A percentile compares a stretch with the other conserved stretches of the same genome.
phyloP scores from a whole-genome alignment of 2,113 vertebrate genomes.

The Saimiri boliviensis region DNA sequence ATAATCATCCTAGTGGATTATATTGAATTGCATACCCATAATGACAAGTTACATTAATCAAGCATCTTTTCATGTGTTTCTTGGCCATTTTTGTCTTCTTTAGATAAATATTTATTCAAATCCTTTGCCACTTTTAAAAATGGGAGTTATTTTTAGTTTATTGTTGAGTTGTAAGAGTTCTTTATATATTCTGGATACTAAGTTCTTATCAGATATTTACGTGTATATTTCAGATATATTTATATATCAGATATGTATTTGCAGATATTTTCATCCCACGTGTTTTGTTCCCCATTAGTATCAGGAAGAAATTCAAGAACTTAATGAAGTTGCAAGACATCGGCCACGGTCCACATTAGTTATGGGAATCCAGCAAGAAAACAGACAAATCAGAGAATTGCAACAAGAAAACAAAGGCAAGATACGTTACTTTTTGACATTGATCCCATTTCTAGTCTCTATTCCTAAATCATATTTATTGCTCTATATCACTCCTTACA shows the following conservation, averaged over 20 bases:
- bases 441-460: background rate
- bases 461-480: background rate
- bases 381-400: conserved; percentile 96
- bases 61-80: conserved; percentile 5
- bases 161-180: background rate
- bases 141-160: background rate
- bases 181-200: conserved; percentile 14
- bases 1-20: background rate
- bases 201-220: background rate
- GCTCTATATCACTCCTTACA: background rate
- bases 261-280: conserved; percentile 8
- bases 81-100: background rate
- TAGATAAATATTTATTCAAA: background rate
- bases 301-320: conserved; percentile 95
- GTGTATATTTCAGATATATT: background rate
- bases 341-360: conserved; percentile 96
- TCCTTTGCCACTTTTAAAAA: background rate
- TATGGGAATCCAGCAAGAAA: conserved; percentile 98
- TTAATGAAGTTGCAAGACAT: conserved; percentile 97
- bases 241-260: background rate
- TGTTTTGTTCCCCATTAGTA: conserved; percentile 86
- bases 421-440: background rate
- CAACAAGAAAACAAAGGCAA: conserved; percentile 99
- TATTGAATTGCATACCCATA: background rate
- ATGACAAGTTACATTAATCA: background rate